Conservation (phyloP, 2,113 vertebrate species). For the Microtus pennsylvanicus region DNA sequence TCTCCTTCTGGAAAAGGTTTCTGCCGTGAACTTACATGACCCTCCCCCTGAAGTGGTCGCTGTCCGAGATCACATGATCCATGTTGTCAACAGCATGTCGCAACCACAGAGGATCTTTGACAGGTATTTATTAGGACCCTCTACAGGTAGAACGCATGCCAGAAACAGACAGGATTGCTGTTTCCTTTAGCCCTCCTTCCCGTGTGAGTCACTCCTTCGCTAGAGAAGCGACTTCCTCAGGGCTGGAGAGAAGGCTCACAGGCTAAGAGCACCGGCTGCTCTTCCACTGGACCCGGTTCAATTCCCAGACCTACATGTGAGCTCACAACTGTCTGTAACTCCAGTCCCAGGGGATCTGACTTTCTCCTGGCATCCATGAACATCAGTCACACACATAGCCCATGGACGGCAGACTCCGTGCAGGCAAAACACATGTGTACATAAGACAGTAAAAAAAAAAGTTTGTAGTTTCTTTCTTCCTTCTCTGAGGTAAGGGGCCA, state of each 20-base stretch:
- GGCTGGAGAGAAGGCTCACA: not conserved
- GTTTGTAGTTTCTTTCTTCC: not conserved
- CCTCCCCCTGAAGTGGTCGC: slow-evolving; percentile 94
- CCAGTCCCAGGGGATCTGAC: not conserved
- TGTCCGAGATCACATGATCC: slow-evolving; percentile 91
- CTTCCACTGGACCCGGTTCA: not conserved
- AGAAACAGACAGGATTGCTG: not conserved
- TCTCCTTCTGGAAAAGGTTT: slow-evolving; percentile 87
- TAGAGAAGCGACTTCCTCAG: not conserved
- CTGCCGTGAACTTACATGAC: slow-evolving; percentile 90
- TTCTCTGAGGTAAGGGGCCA: not conserved
- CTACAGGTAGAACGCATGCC: slow-evolving; percentile 18
- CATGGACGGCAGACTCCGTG: not conserved
- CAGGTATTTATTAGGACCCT: slow-evolving; percentile 87
- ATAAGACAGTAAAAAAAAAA: not conserved
- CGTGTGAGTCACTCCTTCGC: not conserved
- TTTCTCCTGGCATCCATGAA: not conserved
- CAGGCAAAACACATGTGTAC: not conserved
- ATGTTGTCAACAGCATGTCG: slow-evolving; percentile 87
- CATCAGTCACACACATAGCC: not conserved
- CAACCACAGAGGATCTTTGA: slow-evolving; percentile 93
- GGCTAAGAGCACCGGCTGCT: not conserved
- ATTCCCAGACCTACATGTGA: not conserved
- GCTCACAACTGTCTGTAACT: not conserved
- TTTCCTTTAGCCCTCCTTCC: not conserved